Conservation (phyloP, 2,797 vertebrate species). For the Notolabrus celidotus region DNA sequence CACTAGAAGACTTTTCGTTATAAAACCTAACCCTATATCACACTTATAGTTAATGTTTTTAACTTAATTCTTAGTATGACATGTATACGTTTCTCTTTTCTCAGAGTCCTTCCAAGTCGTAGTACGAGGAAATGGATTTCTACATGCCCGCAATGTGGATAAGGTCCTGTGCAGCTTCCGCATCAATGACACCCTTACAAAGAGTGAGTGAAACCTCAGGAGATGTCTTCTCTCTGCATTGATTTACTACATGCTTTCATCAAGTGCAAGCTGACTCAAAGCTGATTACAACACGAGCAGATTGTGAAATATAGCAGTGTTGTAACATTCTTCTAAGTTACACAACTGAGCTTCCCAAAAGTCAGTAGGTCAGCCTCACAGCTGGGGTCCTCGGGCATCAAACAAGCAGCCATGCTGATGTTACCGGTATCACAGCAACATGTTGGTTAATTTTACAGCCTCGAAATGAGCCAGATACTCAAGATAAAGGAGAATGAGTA, state of each 20-base stretch:
- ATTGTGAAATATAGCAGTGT: neutral
- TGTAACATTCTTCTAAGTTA: slow-evolving; percentile 5
- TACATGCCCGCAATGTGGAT: slow-evolving; percentile 92
- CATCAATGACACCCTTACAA: slow-evolving; percentile 94
- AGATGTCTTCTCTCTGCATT: neutral
- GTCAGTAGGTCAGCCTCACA: slow-evolving; percentile 10
- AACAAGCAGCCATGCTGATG: slow-evolving; percentile 30
- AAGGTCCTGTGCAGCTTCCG: slow-evolving; percentile 97
- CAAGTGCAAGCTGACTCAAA: neutral
- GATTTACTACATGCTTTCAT: neutral
- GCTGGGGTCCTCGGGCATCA: slow-evolving; percentile 30
- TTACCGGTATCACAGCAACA: slow-evolving; percentile 30
- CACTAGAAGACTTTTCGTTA: neutral
- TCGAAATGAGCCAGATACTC: slow-evolving; percentile 34
- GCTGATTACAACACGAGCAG: slow-evolving; percentile 2
- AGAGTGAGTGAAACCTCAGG: slow-evolving; percentile 88
- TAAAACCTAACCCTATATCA: neutral
- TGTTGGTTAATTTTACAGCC: slow-evolving; percentile 50
- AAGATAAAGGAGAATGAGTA: slow-evolving; percentile 46
- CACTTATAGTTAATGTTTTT: neutral
- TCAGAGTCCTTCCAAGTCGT: slow-evolving; percentile 97
- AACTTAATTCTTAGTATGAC: slow-evolving; percentile 1
- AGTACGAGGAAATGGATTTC: slow-evolving; percentile 96
- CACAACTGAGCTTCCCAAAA: slow-evolving; percentile 29
- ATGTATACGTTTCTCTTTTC: slow-evolving; percentile 18